A percentile compares a stretch with the other conserved stretches of the same genome.
Evolutionary conservation across 2,888 invertebrate species (phyloP).

Genomic region (Chesias legatella): DNA sequence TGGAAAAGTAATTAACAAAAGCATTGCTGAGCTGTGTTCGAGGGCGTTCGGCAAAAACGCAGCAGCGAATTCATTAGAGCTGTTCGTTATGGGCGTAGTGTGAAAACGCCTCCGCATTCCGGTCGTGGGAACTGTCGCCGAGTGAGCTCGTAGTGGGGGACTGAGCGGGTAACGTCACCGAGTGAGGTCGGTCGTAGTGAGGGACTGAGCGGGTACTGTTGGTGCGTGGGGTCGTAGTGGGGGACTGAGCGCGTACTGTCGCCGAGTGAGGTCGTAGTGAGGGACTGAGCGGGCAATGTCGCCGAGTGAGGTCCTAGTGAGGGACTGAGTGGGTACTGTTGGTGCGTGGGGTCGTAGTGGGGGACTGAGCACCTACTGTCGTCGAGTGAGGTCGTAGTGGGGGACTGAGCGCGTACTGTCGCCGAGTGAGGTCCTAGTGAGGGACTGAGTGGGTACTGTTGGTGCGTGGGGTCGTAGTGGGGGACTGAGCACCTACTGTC

Average conservation of each 20-base stretch:
- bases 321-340: too few species aligned
- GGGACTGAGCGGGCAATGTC: constrained; percentile 12
- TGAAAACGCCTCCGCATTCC: constrained; percentile 47
- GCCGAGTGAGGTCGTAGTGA: constrained; percentile 8
- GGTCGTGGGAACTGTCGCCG: constrained; percentile 38
- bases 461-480: too few species aligned
- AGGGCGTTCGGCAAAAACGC: constrained; percentile 21
- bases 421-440: too few species aligned
- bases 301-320: too few species aligned
- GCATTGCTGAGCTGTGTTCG: constrained; percentile 12
- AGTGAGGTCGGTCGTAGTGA: too few species aligned
- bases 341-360: too few species aligned
- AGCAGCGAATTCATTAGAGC: constrained; percentile 34
- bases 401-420: constrained; percentile 12
- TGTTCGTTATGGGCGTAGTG: constrained; percentile 43
- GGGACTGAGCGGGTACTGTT: too few species aligned
- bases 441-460: too few species aligned
- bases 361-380: constrained; percentile 44
- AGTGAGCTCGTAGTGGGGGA: constrained; percentile 6
- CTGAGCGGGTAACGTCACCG: constrained; percentile 15
- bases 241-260: constrained; percentile 45
- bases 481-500: too few species aligned
- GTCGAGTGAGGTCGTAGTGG: constrained; percentile 8
- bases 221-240: too few species aligned
- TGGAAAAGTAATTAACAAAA: neutral